Conservation (phyloP, 1,140 invertebrate genomes). For the Micrasema longulum region DNA sequence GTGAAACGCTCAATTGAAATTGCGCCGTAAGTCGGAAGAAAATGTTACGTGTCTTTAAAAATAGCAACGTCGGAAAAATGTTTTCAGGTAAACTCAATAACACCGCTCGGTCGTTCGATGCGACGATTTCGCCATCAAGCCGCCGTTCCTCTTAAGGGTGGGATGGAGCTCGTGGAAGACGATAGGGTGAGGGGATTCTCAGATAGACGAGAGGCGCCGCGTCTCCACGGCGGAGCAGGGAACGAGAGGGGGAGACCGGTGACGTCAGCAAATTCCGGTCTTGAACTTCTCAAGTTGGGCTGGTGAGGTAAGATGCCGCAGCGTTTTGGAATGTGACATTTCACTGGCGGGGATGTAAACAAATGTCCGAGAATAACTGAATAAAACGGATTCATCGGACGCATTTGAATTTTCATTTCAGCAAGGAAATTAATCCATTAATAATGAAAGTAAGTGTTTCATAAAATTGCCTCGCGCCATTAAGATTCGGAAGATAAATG, state of each 20-base stretch:
- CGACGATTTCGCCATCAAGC: conserved; percentile 13
- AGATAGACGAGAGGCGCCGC: background rate
- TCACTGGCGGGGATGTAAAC: background rate
- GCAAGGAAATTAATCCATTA: too few relatives aligned
- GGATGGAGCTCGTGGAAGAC: background rate
- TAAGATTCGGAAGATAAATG: background rate
- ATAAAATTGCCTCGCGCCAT: background rate
- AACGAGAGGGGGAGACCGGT: background rate
- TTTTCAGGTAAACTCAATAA: conserved; percentile 5
- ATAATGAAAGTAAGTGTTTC: too few relatives aligned
- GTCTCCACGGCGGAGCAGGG: background rate
- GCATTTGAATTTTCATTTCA: too few relatives aligned
- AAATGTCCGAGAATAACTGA: background rate
- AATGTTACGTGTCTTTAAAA: too few relatives aligned
- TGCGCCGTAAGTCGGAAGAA: too few relatives aligned
- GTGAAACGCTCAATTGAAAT: too few relatives aligned
- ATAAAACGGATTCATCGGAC: background rate
- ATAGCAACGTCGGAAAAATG: too few relatives aligned
- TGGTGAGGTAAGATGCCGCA: conserved; percentile 9
- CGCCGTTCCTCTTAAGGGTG: background rate
- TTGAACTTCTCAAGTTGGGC: conserved; percentile 12
- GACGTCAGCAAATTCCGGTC: conserved; percentile 30
- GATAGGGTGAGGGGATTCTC: background rate
- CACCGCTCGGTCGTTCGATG: background rate
- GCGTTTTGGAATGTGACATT: conserved; percentile 7